Evolutionary conservation across 2,113 vertebrate species (phyloP), one percentile per base, ranked within the genome.

Genomic region (Dipodomys ordii): DNA sequence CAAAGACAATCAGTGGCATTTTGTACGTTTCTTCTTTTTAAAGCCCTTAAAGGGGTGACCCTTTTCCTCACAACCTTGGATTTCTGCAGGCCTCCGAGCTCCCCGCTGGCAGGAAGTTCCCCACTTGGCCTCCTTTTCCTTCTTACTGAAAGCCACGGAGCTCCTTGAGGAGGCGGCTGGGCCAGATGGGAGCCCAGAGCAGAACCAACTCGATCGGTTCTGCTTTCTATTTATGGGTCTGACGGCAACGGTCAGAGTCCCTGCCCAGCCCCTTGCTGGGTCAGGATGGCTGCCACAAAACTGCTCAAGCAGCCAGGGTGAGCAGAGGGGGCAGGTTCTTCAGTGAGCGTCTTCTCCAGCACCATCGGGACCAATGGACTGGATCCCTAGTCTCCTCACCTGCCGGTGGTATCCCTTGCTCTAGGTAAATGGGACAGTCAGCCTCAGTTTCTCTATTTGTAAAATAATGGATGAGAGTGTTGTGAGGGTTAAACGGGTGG

Each of bases 141-240:
- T 79, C 23, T 73, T 13, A 67, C 18, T 15, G 6, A 92, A 83
- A 85, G 77, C 81, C 76, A 16, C 32, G 3, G 18, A 22, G 32
- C 23, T 32, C 10, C 84, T 65, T 20, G 15, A 46, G 25, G 32
- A 89, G 2, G 65, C 22, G 0, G 23, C 35, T 10, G 7, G 57
- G 53, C 62, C 5, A 10, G 23, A 32, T 57, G 22, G 85, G 71
- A 81, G 9, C 57, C 30, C 10, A 0, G 19, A 72, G 90, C 90
- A 92, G 72, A 90, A 78, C 86, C 84, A 91, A n/a, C 25, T 8
- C 0, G 9, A 93, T 91, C 78, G 11, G 85, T 88, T 92, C 94
- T 73, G 90, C 88, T 90, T 94, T 95, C 94, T 96, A 20, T 88
- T 94, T 86, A 81, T 65, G 92, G 94, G 71, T 64, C 20, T 11